Percentiles rank a stretch among this genome's conserved stretches.
Conservation (phyloP, 2,888 invertebrate species). For the Hydrotaea cyrtoneurina region DNA sequence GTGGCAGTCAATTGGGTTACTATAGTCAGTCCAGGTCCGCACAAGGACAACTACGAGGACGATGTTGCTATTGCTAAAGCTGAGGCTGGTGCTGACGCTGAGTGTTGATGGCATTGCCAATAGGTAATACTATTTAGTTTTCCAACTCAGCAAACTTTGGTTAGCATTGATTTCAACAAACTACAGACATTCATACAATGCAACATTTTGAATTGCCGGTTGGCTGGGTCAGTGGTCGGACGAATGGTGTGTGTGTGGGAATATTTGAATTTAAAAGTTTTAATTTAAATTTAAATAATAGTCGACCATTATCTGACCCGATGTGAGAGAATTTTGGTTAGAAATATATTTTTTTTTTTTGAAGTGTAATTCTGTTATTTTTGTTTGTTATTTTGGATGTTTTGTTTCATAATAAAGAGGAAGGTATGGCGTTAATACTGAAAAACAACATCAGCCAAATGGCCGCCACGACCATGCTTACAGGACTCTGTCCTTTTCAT, state of each 20-base stretch:
- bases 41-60: not conserved
- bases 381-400: no score
- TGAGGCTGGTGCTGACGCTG: not conserved
- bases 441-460: no score
- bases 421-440: no score
- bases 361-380: no score
- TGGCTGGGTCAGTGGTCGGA: slow-evolving; percentile 22
- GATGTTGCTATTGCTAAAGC: not conserved
- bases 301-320: no score
- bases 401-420: no score
- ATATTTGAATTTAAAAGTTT: not conserved
- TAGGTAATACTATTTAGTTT: slow-evolving; percentile 39
- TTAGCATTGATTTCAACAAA: slow-evolving; percentile 40
- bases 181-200: slow-evolving; percentile 9
- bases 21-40: not conserved
- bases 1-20: slow-evolving; percentile 33
- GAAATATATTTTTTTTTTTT: no score
- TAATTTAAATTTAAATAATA: no score
- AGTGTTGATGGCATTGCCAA: not conserved
- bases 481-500: no score
- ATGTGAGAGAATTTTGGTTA: no score
- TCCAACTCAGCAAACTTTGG: slow-evolving; percentile 25
- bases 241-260: not conserved
- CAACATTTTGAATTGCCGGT: slow-evolving; percentile 14
- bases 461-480: no score